A percentile compares a stretch with the other conserved stretches of the same genome.
These are phyloP conservation scores for Mesoclemmys tuberculata DNA, from an alignment of 2,113 vertebrate genomes.

Conservation along the genomic window DNA sequence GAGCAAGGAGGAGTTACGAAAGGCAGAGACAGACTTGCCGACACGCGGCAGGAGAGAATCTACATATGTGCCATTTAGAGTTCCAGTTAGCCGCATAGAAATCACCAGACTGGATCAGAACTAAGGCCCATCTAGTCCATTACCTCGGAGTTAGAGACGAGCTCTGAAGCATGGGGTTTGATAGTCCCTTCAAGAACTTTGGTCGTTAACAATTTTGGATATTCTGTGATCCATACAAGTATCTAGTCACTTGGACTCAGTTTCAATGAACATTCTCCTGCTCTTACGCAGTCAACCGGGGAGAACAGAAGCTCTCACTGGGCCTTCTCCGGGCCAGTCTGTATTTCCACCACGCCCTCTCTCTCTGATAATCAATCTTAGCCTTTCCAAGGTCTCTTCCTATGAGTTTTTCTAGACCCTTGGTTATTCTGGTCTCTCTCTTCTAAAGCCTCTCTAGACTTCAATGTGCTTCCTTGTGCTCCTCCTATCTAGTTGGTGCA, in stretches of 20 bases:
- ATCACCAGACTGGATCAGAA: background rate
- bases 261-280: no score
- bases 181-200: background rate
- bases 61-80: background rate
- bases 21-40: background rate
- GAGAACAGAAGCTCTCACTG: no score
- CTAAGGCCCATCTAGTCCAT: background rate
- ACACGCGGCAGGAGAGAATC: background rate
- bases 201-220: background rate
- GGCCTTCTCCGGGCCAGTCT: no score
- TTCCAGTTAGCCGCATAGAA: background rate
- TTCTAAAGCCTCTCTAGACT: background rate
- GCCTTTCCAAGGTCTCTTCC: background rate
- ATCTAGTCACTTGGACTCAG: background rate
- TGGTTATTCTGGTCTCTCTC: background rate
- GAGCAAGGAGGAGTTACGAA: background rate
- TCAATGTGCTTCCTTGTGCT: background rate
- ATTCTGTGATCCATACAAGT: background rate
- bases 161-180: background rate
- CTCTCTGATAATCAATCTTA: background rate
- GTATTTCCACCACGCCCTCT: background rate
- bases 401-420: background rate
- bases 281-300: no score
- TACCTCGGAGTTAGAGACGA: background rate
- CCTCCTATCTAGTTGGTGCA: background rate